Base-by-base conservation (phyloP, 1,140 invertebrate species). In the Lucilia cuprina region DNA sequence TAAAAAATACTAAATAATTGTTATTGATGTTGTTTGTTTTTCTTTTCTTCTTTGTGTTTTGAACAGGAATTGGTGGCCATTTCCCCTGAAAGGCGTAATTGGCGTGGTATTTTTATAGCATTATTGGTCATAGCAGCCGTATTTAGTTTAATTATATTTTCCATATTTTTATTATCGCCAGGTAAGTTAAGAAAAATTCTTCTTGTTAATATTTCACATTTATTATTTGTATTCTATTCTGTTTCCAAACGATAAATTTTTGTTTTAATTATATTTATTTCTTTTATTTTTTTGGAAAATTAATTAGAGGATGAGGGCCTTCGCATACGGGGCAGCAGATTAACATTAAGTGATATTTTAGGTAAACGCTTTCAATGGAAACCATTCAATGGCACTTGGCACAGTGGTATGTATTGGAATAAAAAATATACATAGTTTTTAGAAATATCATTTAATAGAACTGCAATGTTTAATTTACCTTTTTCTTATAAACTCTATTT, bases 61-160 rank as follows among this genome's bases (percentile, higher is more conserved):
- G 92, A 30, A 91, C 17, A 96, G 96, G 96, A 97, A 91, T 90
- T 97, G 87, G 96, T 96, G 83, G 95, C 95, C 19, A 93, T 94
- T 25, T 95, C 95, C 19, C 95, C 96, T n/a, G 95, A 94, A 84
- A 94, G 96, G 87, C 92, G 96, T 70, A 98, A 98, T 92, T 98
- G 97, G 96, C 94, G 96, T 41, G 97, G 97, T 14, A 97, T 98
- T 85, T 94, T 96, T 84, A 98, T 98, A 84, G 96, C 97, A 0
- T 92, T 98, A 47, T 92, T 98, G 83, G 97, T 98, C 35, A 98
- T 98, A 84, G 93, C 96, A 14, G 94, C 95, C 7, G 96, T 98
- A 12, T 95, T 96, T 85, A 95, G 95, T 21, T 93, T 98, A 85
- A 97, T 98, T 60, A 93, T 97, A 83, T 95, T 96, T 89, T 96